phyloP scores from a whole-genome alignment of 1,140 invertebrate species.

The Drosophila sturtevanti region DNA sequence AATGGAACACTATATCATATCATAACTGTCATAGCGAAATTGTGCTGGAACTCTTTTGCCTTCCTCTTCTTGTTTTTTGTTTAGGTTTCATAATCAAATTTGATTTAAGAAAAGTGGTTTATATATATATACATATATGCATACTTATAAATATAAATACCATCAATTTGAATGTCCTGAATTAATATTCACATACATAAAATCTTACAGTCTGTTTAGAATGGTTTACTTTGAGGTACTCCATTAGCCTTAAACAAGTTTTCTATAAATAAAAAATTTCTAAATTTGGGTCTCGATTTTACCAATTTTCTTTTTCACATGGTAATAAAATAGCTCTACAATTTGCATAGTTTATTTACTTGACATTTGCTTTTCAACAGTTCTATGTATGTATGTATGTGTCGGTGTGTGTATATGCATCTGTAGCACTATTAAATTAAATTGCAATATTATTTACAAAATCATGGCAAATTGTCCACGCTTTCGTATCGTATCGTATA shows the following conservation, averaged over 20 bases:
- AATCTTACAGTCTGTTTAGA: too few species aligned
- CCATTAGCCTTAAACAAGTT: neutral
- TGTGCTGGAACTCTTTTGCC: neutral
- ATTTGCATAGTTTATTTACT: too few species aligned
- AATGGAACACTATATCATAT: slow-evolving; percentile 5
- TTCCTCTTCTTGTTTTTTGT: neutral
- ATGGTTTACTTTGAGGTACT: too few species aligned
- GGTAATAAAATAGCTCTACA: too few species aligned
- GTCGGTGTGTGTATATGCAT: too few species aligned
- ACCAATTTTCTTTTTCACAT: neutral
- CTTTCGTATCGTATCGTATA: neutral
- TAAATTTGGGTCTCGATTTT: too few species aligned
- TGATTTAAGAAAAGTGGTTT: neutral
- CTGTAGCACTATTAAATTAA: slow-evolving; percentile 1
- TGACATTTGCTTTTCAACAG: too few species aligned
- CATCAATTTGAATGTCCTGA: too few species aligned
- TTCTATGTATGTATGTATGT: too few species aligned
- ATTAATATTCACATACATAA: too few species aligned
- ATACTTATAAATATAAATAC: too few species aligned
- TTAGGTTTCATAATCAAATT: neutral
- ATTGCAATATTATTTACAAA: slow-evolving; percentile 14
- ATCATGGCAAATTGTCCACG: slow-evolving; percentile 3
- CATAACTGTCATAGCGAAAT: neutral
- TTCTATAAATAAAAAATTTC: neutral
- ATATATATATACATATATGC: neutral